Percentiles rank a stretch among this genome's conserved stretches.
These are phyloP conservation scores for Apostichopus californicus DNA, from an alignment of 35 echinoderm and acorn worm species.

Conservation along the genomic window DNA sequence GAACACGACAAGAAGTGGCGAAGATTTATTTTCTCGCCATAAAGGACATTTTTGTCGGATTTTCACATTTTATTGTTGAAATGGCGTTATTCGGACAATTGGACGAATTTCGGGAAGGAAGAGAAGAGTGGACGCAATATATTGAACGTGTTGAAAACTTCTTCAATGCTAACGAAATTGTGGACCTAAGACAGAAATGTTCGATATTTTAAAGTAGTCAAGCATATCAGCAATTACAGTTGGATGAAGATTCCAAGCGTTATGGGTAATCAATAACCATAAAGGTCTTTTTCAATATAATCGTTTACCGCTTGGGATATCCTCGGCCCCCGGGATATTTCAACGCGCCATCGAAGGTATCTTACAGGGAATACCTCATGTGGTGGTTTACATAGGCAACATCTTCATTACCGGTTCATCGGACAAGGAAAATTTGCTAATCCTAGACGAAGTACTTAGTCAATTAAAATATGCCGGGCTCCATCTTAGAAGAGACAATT, in stretches of 20 bases:
- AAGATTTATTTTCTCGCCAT: too few relatives aligned
- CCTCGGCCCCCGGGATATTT: constrained; percentile 52
- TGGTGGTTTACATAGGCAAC: constrained; percentile 51
- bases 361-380: constrained; percentile 34
- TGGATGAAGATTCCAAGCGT: constrained; percentile 63
- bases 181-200: constrained; percentile 20
- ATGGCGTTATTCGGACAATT: too few relatives aligned
- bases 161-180: too few relatives aligned
- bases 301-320: constrained; percentile 61
- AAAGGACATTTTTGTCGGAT: too few relatives aligned
- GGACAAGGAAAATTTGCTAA: constrained; percentile 12
- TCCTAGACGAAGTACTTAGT: constrained; percentile 26
- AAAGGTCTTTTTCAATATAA: constrained; percentile 65
- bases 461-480: constrained; percentile 15
- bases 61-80: too few relatives aligned
- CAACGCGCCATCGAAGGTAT: constrained; percentile 60
- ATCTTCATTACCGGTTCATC: neutral
- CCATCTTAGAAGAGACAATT: constrained; percentile 35
- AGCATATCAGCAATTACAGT: constrained; percentile 60
- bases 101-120: too few relatives aligned
- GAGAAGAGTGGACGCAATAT: too few relatives aligned
- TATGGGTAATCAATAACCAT: constrained; percentile 60
- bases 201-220: constrained; percentile 57
- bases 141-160: too few relatives aligned
- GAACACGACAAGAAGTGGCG: too few relatives aligned